Base-by-base conservation (phyloP, 2,113 vertebrate genomes). In the Chaetodon trifascialis region DNA sequence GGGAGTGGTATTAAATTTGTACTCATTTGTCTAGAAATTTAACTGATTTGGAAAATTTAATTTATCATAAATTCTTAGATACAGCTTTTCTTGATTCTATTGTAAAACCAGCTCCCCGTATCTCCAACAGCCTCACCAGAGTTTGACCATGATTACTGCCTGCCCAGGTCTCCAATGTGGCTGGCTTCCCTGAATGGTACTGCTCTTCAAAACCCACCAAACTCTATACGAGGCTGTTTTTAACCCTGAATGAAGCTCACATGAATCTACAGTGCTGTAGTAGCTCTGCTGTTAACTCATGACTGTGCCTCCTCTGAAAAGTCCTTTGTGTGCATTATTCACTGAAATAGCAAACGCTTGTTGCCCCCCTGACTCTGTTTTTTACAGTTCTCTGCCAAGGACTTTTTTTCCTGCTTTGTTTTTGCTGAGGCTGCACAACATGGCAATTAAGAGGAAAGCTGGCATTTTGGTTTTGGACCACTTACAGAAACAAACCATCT, bases 91-190 rank as follows among this genome's bases (percentile, higher is more conserved):
- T 88, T 92, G 83, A 87, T 75, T 73, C 71, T 92, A 86, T 93
- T 89, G 92, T 94, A 92, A 95, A 95, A 94, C 91, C 84, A 83
- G 87, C 93, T 93, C 92, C 93, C 90, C 89, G 59, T 95, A 94
- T 96, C 90, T 95, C 89, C 94, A 90, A 94, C 95, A 96, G 95
- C 94, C 89, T 89, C 86, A 90, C 76, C 92, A 91, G 90, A 91
- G 86, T 93, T 94, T 95, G 95, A 95, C 93, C 95, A 96, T 93
- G 93, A 94, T 95, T 96, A 95, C 95, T 96, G 93, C 94, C 90
- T 93, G 91, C 90, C 92, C 88, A 92, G 94, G 91, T 94, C 93
- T 94, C 42, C 95, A 92, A 91, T 93, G 79, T 93, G 93, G 93
- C 93, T 91, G 91, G 88, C 92, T 88, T 92, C 91, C 84, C 87